These are phyloP conservation scores for Chloropsis cyanopogon DNA, from an alignment of 2,113 vertebrate genomes.

Conservation along the genomic window DNA sequence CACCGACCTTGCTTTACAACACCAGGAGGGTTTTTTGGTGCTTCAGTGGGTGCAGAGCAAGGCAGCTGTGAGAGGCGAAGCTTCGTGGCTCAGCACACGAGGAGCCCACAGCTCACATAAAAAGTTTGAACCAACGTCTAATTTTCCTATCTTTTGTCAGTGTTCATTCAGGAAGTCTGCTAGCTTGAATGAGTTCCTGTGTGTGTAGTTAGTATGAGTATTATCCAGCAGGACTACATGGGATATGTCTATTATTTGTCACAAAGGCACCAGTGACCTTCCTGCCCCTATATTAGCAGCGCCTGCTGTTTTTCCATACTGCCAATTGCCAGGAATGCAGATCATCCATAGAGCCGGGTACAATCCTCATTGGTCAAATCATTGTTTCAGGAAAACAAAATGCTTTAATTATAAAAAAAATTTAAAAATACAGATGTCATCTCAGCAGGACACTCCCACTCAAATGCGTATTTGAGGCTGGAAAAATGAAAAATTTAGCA, in stretches of 20 bases:
- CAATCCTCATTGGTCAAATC: not conserved
- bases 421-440: not conserved
- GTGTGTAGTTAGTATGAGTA: not conserved
- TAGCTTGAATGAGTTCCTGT: not conserved
- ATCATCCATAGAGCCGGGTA: not conserved
- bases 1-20: not conserved
- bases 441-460: not conserved
- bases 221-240: not conserved
- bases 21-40: not conserved
- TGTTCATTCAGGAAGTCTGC: not conserved
- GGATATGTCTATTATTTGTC: not conserved
- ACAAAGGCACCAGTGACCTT: constrained; percentile 8
- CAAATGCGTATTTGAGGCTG: not conserved
- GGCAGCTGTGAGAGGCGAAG: not conserved
- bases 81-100: not conserved
- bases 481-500: not conserved
- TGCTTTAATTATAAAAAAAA: not conserved
- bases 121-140: not conserved
- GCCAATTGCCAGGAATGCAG: not conserved
- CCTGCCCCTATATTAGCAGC: not conserved
- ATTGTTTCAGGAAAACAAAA: not conserved
- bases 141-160: not conserved
- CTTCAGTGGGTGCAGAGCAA: not conserved
- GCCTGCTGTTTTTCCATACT: not conserved
- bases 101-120: not conserved